These are phyloP conservation scores for Eumerus sabulonum DNA, from an alignment of 2,888 invertebrate genomes.

Conservation along the genomic window DNA sequence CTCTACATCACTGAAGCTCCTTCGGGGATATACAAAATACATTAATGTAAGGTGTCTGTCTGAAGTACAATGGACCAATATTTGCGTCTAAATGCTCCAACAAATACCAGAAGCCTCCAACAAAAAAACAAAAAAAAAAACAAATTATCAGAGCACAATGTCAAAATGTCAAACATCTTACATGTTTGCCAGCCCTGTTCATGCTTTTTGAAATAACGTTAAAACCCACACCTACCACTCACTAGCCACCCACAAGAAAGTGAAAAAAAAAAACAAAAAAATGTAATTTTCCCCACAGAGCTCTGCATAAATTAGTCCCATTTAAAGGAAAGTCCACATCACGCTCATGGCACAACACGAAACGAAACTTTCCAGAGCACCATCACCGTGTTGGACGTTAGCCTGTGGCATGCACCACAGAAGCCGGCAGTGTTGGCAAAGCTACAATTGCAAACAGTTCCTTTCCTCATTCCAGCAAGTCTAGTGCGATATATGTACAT, in stretches of 20 bases:
- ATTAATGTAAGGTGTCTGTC: too few relatives aligned
- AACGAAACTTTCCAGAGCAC: constrained; percentile 22
- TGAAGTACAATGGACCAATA: too few relatives aligned
- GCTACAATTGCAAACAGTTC: constrained; percentile 3
- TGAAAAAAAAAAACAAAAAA: too few relatives aligned
- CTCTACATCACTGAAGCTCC: too few relatives aligned
- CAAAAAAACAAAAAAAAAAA: too few relatives aligned
- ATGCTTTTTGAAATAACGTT: constrained; percentile 1
- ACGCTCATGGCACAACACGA: constrained; percentile 35
- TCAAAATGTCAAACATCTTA: too few relatives aligned
- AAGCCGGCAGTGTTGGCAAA: too few relatives aligned
- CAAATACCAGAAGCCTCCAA: too few relatives aligned
- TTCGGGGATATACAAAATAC: too few relatives aligned
- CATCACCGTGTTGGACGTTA: constrained; percentile 2
- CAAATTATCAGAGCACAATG: too few relatives aligned
- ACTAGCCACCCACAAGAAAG: constrained; percentile 36
- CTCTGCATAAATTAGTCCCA: constrained; percentile 39
- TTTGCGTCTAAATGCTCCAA: too few relatives aligned
- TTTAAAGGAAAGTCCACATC: constrained; percentile 45
- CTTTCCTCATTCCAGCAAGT: constrained; percentile 32
- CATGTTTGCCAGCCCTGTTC: constrained; percentile 12
- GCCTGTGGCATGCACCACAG: too few relatives aligned
- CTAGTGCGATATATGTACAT: constrained; percentile 32
- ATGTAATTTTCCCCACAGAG: constrained; percentile 5
- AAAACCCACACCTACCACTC: constrained; percentile 28